These are phyloP conservation scores for Nannoperca australis DNA, from an alignment of 2,797 vertebrate genomes.

Conservation along the genomic window DNA sequence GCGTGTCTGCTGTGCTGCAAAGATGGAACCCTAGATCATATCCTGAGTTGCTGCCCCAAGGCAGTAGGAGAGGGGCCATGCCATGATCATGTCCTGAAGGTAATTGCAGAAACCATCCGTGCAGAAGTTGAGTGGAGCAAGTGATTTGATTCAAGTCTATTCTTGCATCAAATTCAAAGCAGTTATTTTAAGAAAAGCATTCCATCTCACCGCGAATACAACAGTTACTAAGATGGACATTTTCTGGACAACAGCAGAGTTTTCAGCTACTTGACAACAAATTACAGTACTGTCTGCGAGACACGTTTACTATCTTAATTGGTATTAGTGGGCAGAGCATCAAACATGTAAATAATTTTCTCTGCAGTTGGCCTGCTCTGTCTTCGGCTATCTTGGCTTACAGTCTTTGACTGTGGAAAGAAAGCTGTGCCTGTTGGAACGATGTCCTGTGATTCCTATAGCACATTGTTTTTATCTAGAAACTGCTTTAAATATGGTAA, in stretches of 20 bases:
- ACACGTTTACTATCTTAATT: conserved; percentile 70
- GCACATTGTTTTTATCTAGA: conserved; percentile 34
- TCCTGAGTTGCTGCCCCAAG: neutral
- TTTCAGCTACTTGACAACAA: conserved; percentile 24
- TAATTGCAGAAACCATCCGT: neutral
- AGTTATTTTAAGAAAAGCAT: neutral
- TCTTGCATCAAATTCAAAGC: neutral
- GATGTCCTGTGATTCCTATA: conserved; percentile 32
- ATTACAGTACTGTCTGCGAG: conserved; percentile 48
- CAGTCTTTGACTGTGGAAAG: conserved; percentile 17
- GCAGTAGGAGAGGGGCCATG: neutral
- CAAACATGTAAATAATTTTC: conserved; percentile 65
- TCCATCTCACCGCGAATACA: neutral
- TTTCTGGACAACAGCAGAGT: conserved; percentile 2
- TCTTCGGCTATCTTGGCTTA: conserved; percentile 20
- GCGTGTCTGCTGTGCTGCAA: neutral
- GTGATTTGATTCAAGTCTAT: neutral
- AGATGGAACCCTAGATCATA: neutral
- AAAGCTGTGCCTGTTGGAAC: conserved; percentile 33
- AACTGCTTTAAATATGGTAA: conserved; percentile 54
- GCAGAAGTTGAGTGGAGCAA: neutral
- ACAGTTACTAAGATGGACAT: neutral
- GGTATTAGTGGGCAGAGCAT: conserved; percentile 63
- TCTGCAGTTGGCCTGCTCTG: conserved; percentile 30
- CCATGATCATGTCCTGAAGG: neutral